A percentile compares a stretch with the other conserved stretches of the same genome.
Evolutionary conservation across 2,113 vertebrate genomes (phyloP).

Genomic region (Bettongia penicillata): DNA sequence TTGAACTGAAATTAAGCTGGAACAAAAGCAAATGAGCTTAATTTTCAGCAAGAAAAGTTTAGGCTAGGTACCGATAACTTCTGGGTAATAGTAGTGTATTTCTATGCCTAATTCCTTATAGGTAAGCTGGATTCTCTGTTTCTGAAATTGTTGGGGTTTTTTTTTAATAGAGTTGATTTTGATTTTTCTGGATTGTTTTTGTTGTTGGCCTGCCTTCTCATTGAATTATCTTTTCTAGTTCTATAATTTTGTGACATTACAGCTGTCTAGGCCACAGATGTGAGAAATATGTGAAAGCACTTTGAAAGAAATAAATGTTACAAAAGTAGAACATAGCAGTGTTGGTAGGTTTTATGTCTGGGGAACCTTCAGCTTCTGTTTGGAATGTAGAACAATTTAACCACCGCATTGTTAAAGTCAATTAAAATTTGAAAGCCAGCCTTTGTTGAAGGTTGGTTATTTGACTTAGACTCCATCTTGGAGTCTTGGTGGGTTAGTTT

Average conservation of each 20-base stretch:
- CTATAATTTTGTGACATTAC: not conserved
- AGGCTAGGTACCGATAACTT: not conserved
- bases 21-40: not conserved
- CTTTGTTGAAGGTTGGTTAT: not conserved
- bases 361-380: constrained; percentile 13
- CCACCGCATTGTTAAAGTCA: not conserved
- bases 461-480: not conserved
- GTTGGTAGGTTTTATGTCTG: not conserved
- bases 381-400: not conserved
- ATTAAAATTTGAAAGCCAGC: not conserved
- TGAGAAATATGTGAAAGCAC: not conserved
- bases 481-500: not conserved
- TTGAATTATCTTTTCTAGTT: not conserved
- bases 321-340: not conserved
- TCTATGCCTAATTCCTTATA: not conserved
- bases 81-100: not conserved
- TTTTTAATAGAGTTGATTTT: not conserved
- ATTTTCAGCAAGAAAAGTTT: not conserved
- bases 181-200: not conserved
- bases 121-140: too few species aligned
- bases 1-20: not conserved
- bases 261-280: not conserved
- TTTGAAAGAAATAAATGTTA: not conserved
- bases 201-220: not conserved
- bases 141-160: not conserved